phyloP scores from a whole-genome alignment of 2,888 invertebrate genomes.

The Stenolophus ochropezus region DNA sequence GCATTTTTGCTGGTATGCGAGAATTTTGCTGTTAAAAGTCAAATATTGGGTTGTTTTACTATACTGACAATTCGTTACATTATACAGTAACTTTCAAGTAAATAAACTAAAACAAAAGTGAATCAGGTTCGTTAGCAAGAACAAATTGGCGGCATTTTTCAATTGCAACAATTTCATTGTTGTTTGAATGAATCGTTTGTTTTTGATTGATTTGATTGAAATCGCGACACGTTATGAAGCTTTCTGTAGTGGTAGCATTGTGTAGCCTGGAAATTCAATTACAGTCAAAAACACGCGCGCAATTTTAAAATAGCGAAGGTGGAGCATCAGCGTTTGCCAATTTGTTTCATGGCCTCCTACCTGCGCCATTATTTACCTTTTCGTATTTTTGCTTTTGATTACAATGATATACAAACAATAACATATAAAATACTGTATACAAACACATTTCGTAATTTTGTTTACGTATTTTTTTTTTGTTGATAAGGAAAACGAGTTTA shows the following conservation, averaged over 20 bases:
- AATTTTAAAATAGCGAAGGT: conserved; percentile 50
- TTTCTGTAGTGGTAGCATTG: conserved; percentile 48
- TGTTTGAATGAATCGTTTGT: conserved; percentile 22
- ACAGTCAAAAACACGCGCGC: conserved; percentile 41
- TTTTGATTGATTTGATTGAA: conserved; percentile 48
- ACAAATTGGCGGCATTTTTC: not conserved
- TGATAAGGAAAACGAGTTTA: not conserved
- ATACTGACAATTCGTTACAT: not conserved
- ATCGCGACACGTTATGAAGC: not conserved
- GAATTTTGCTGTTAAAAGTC: too few species aligned
- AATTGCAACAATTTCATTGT: conserved; percentile 14
- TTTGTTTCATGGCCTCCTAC: conserved; percentile 23
- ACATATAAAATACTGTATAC: not conserved
- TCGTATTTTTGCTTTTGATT: conserved; percentile 29
- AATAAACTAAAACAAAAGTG: not conserved
- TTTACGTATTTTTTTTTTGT: not conserved
- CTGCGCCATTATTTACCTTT: conserved; percentile 15
- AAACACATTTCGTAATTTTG: conserved; percentile 16
- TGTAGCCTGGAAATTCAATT: conserved; percentile 54
- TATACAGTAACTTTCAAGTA: not conserved
- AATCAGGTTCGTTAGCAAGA: not conserved
- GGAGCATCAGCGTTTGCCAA: conserved; percentile 41
- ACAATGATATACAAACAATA: not conserved
- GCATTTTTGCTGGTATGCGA: too few species aligned
- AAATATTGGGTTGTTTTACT: too few species aligned